Evolutionary conservation across 2,113 vertebrate genomes (phyloP).

Genomic region (Sceloporus tristichus): DNA sequence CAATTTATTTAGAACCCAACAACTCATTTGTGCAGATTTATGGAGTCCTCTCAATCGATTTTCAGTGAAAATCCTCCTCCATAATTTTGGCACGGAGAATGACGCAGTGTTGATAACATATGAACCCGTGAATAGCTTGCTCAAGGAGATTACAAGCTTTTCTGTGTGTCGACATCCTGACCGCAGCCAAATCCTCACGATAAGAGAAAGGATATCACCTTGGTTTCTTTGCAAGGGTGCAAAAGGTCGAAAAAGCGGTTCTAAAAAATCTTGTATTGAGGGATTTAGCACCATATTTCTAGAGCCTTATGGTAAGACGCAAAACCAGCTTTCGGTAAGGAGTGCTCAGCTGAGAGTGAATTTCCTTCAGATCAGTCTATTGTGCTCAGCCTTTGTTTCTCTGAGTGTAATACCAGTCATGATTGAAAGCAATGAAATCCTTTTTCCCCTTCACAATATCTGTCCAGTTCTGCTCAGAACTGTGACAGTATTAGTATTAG

Average conservation of each 20-base stretch:
- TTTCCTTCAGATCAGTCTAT: neutral
- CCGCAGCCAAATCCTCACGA: conserved; percentile 10
- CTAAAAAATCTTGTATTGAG: neutral
- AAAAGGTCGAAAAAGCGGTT: neutral
- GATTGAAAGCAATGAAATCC: neutral
- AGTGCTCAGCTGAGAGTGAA: neutral
- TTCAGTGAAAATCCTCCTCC: neutral
- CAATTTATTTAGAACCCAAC: neutral
- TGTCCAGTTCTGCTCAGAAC: neutral
- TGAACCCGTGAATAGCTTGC: conserved; percentile 1
- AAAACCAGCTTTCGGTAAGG: neutral
- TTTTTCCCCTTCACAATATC: neutral
- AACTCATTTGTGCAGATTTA: neutral
- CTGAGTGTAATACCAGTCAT: neutral
- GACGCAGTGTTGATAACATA: neutral
- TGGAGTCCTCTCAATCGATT: neutral
- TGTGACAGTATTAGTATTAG: no score
- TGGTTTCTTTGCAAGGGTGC: neutral
- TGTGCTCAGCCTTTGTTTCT: neutral
- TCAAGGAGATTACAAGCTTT: neutral
- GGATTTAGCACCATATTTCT: conserved; percentile 6
- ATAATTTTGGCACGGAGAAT: neutral
- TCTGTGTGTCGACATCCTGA: neutral
- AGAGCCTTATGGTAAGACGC: neutral
- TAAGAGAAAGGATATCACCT: neutral